Evolutionary conservation across 2,888 invertebrate species (phyloP), one percentile per base, ranked within the genome.

Genomic region (Diploptera punctata): DNA sequence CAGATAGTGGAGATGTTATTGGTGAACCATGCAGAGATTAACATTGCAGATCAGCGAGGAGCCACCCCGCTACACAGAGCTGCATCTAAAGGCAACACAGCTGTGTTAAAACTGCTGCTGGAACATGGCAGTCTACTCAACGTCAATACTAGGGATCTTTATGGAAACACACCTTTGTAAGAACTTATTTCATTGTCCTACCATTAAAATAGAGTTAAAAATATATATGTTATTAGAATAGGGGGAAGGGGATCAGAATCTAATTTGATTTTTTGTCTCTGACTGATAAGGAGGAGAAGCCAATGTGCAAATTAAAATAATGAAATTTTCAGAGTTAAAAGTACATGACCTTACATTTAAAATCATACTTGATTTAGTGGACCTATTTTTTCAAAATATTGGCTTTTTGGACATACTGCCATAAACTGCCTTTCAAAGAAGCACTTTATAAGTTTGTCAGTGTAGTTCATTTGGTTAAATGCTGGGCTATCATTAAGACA

Each of bases 61-160:
- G 92, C 92, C 0, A 91, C 92, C 43, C 91, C 94, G 10, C 84
- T 94, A 29, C 95, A 95, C 80, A 86, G 95, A 77, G 93, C 93
- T 19, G 92, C 93, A 4, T 92, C 93, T 7, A 90, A 90, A 80
- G 94, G 94, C 26, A 90, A 91, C 78, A 84, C 85, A 47, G 85
- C 87, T 54, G 86, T 93, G 76, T 88, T 93, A 0, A 88, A 90
- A 78, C 80, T 92, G 7, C 83, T 95, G 5, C 78, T 94, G 38
- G 83, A 86, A 60, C 82, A 84, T 75, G 85, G 87, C 71, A 73
- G 74, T 9, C 76, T 76, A 57, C 72, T 78, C 31, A 80, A 83
- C 68, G 75, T 85, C 75, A 85, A 94, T 82, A 78, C 84, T 26
- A 84, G 83, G 78, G 94, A 95, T 82, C 83, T 83, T 44, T 90